Conservation (phyloP, 2,113 vertebrate species). For the Gambusia holbrooki region DNA sequence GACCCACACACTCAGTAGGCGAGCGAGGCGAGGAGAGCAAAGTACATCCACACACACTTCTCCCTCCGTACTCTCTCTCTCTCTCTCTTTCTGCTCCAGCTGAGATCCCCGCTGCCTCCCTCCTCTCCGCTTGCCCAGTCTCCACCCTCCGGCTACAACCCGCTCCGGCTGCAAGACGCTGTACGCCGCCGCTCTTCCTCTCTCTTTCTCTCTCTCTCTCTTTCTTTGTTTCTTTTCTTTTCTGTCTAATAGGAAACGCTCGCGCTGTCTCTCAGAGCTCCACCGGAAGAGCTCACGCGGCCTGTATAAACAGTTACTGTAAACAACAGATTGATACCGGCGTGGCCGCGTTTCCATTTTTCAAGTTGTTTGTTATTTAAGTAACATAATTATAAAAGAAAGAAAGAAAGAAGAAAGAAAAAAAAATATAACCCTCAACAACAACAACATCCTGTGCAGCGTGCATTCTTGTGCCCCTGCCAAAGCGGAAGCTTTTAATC, state of each 20-base stretch:
- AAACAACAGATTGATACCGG: conserved; percentile 62
- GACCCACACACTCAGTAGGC: conserved; percentile 34
- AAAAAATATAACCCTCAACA: neutral
- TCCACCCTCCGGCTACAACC: conserved; percentile 72
- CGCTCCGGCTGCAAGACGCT: conserved; percentile 63
- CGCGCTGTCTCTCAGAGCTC: conserved; percentile 47
- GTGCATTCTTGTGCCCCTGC: neutral
- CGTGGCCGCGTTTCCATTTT: conserved; percentile 7
- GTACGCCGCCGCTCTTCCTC: conserved; percentile 40
- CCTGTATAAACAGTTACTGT: conserved; percentile 56
- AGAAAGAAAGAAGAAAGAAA: neutral
- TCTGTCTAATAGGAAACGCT: conserved; percentile 42
- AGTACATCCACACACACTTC: conserved; percentile 61
- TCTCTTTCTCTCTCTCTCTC: conserved; percentile 19
- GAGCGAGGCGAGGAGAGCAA: conserved; percentile 39
- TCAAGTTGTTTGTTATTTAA: neutral
- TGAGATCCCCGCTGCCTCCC: conserved; percentile 63
- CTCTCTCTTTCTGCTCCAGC: conserved; percentile 47
- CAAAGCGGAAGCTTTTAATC: conserved; percentile 46
- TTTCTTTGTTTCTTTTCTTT: conserved; percentile 28
- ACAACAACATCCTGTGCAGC: conserved; percentile 26
- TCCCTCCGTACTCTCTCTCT: conserved; percentile 38
- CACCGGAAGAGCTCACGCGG: conserved; percentile 61
- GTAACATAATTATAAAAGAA: neutral
- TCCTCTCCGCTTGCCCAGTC: conserved; percentile 66